A percentile compares a stretch with the other conserved stretches of the same genome.
Conservation (phyloP, 2,797 vertebrate species). For the Clarias fuscus region DNA sequence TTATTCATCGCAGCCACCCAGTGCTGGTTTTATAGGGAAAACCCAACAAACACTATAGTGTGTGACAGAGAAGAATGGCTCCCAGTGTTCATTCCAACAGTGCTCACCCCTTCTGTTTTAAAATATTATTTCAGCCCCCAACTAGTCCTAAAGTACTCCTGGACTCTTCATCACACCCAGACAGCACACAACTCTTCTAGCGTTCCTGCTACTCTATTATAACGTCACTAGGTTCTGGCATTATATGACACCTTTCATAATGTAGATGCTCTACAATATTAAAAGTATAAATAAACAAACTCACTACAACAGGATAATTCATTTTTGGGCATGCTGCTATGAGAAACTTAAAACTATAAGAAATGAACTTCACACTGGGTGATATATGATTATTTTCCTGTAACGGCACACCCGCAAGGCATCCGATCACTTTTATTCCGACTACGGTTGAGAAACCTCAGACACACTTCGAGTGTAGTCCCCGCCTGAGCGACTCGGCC, state of each 20-base stretch:
- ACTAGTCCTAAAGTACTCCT: constrained; percentile 3
- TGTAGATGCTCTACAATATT: not conserved
- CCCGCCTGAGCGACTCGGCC: constrained; percentile 42
- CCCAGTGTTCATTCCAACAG: constrained; percentile 5
- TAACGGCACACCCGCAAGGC: not conserved
- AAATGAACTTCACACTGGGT: not conserved
- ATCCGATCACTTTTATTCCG: not conserved
- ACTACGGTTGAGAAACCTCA: not conserved
- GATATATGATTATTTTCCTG: not conserved
- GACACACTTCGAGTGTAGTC: not conserved
- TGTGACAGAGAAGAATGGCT: constrained; percentile 22
- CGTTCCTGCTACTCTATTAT: not conserved
- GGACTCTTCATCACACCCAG: constrained; percentile 25
- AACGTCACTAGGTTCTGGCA: not conserved
- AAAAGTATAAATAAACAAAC: not conserved
- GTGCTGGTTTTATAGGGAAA: constrained; percentile 21
- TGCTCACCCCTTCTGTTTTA: constrained; percentile 16
- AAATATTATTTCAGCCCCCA: constrained; percentile 42
- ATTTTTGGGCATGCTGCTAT: not conserved
- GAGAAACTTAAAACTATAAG: not conserved
- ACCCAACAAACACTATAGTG: constrained; percentile 37
- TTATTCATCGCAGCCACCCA: constrained; percentile 34
- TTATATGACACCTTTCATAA: not conserved
- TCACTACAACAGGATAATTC: not conserved
- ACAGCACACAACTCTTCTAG: constrained; percentile 1